phyloP scores from a whole-genome alignment of 2,888 invertebrate species.

The Eilema sororculum region DNA sequence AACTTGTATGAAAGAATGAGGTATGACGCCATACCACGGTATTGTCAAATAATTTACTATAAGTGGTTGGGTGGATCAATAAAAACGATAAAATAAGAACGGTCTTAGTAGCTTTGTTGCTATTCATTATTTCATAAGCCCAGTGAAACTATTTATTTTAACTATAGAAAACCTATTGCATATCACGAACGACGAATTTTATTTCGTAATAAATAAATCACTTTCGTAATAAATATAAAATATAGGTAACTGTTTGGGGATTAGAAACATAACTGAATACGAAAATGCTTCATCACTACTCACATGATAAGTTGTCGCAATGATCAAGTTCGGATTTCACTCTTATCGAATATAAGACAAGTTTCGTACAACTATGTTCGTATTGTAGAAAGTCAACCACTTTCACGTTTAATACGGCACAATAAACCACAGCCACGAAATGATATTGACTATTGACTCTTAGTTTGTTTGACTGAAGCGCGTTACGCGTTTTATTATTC shows the following conservation, averaged over 20 bases:
- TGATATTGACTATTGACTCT: slow-evolving; percentile 42
- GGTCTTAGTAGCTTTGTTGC: not conserved
- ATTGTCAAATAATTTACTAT: not conserved
- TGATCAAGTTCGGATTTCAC: slow-evolving; percentile 42
- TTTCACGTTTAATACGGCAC: slow-evolving; percentile 62
- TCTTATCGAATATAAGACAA: slow-evolving; percentile 49
- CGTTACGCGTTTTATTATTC: slow-evolving; percentile 39
- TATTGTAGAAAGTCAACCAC: slow-evolving; percentile 72
- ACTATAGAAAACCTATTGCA: not conserved
- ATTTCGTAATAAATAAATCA: not conserved
- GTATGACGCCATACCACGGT: not conserved
- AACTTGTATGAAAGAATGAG: not conserved
- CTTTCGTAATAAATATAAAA: not conserved
- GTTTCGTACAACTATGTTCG: slow-evolving; percentile 43
- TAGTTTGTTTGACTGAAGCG: slow-evolving; percentile 60
- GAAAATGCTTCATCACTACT: slow-evolving; percentile 26
- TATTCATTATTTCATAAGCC: not conserved
- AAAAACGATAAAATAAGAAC: not conserved
- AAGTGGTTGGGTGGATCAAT: not conserved
- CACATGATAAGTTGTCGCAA: slow-evolving; percentile 30
- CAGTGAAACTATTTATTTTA: not conserved
- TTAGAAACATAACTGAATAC: not conserved
- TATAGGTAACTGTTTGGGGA: not conserved
- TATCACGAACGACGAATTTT: not conserved
- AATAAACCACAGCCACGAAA: slow-evolving; percentile 48